These are phyloP conservation scores for Drosophila sp. DNA, from an alignment of 1,140 invertebrate species.

Conservation along the genomic window DNA sequence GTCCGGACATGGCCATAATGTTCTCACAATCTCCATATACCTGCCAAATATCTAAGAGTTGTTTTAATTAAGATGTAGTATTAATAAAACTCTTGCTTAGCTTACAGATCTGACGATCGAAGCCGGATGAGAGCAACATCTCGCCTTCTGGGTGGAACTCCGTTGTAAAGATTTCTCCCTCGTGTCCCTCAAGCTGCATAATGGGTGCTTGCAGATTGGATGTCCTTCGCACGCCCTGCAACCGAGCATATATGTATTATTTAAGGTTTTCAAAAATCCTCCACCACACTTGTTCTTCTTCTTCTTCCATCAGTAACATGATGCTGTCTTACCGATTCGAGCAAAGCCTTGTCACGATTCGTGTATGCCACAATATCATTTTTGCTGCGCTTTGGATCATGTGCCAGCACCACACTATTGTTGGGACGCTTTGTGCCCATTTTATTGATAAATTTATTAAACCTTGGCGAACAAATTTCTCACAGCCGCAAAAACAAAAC, in stretches of 20 bases:
- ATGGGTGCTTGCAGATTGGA: slow-evolving; percentile 96
- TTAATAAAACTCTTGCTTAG: slow-evolving; percentile 86
- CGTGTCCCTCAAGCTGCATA: slow-evolving; percentile 98
- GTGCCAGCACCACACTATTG: slow-evolving; percentile 86
- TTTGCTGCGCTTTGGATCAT: slow-evolving; percentile 87
- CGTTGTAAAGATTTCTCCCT: slow-evolving; percentile 96
- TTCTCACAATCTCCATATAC: slow-evolving; percentile 99
- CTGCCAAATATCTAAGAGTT: slow-evolving; percentile 94
- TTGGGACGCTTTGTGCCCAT: slow-evolving; percentile 74
- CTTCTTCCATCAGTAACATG: slow-evolving; percentile 17
- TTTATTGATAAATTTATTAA: slow-evolving; percentile 32
- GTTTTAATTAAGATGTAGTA: background rate
- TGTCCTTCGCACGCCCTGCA: slow-evolving; percentile 89
- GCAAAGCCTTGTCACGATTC: slow-evolving; percentile 78
- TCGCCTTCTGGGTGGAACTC: slow-evolving; percentile 99
- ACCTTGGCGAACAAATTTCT: slow-evolving; percentile 24
- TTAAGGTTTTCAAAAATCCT: background rate
- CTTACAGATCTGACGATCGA: slow-evolving; percentile 98
- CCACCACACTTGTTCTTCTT: slow-evolving; percentile 19
- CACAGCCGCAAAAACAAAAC: slow-evolving; percentile 44
- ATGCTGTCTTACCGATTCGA: slow-evolving; percentile 74
- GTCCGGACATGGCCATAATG: slow-evolving; percentile 95
- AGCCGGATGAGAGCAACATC: slow-evolving; percentile 97
- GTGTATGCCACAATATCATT: slow-evolving; percentile 86
- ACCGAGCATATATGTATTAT: background rate